A percentile compares a stretch with the other conserved stretches of the same genome.
Evolutionary conservation across 2,797 vertebrate species (phyloP).

Genomic region (Gymnoscopelus microlampas): DNA sequence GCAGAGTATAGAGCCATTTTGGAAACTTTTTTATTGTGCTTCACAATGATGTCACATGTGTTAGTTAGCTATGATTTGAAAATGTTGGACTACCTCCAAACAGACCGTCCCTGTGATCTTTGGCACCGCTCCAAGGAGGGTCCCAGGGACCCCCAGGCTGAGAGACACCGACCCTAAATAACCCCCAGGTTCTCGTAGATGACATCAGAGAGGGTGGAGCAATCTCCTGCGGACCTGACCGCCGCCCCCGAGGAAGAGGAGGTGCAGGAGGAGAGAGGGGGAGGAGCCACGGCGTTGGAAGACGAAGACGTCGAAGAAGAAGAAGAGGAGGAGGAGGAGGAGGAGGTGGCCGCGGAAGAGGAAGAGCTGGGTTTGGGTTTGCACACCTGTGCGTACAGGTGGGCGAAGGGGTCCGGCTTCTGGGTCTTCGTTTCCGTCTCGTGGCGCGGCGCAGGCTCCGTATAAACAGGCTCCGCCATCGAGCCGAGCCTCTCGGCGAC

Average conservation of each 20-base stretch:
- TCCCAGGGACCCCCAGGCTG: too few relatives aligned
- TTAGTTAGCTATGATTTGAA: too few relatives aligned
- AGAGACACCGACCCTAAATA: conserved; percentile 45
- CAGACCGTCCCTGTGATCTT: too few relatives aligned
- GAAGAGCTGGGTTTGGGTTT: conserved; percentile 37
- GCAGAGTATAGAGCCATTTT: not conserved
- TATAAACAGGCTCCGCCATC: conserved; percentile 59
- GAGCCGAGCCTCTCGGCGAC: conserved; percentile 15
- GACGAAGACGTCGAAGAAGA: not conserved
- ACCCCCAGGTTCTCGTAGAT: conserved; percentile 74
- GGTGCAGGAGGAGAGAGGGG: not conserved
- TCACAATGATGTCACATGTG: too few relatives aligned
- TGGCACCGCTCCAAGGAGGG: too few relatives aligned
- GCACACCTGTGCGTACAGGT: conserved; percentile 72
- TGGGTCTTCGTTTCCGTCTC: not conserved
- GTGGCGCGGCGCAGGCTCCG: conserved; percentile 27
- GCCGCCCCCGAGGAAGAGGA: not conserved
- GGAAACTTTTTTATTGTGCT: too few relatives aligned
- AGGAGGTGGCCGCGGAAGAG: not conserved
- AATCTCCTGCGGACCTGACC: not conserved
- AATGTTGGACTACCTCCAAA: not conserved
- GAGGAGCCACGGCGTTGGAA: not conserved
- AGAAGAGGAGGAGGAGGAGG: too few relatives aligned
- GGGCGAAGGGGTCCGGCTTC: conserved; percentile 56
- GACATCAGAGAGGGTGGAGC: conserved; percentile 41